Evolutionary conservation across 1,140 invertebrate genomes (phyloP).

Genomic region (Drosophila lacertosa): DNA sequence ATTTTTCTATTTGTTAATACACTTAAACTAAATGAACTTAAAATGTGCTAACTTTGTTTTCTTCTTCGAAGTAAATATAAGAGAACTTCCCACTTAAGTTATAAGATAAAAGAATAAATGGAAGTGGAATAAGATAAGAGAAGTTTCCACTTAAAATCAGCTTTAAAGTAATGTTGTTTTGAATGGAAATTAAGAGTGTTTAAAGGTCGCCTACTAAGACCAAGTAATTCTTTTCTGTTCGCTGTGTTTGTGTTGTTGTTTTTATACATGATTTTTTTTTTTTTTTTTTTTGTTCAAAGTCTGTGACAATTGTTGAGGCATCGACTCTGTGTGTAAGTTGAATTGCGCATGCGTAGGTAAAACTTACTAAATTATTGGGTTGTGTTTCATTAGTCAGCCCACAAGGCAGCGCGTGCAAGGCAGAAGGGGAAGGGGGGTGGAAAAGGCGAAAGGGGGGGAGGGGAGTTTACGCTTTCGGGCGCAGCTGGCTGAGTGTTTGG

Average conservation of each 20-base stretch:
- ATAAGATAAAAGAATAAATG: too few relatives aligned
- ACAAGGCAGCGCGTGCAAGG: slow-evolving; percentile 25
- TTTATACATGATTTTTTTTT: slow-evolving; percentile 38
- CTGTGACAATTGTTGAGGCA: slow-evolving; percentile 75
- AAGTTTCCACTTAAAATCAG: too few relatives aligned
- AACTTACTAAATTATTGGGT: slow-evolving; percentile 80
- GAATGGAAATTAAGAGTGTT: background rate
- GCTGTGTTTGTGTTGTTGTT: slow-evolving; percentile 6
- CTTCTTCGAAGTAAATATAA: too few relatives aligned
- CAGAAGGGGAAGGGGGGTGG: background rate
- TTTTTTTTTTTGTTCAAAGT: slow-evolving; percentile 7
- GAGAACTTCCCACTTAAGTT: too few relatives aligned
- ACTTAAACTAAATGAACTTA: too few relatives aligned
- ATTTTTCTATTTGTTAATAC: too few relatives aligned
- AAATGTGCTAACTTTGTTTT: too few relatives aligned
- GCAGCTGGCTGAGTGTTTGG: slow-evolving; percentile 54
- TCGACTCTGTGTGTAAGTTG: slow-evolving; percentile 57
- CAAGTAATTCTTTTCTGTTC: slow-evolving; percentile 8
- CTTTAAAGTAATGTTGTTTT: too few relatives aligned
- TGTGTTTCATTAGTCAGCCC: slow-evolving; percentile 79
- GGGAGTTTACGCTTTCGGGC: slow-evolving; percentile 25
- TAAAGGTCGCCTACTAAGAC: background rate
- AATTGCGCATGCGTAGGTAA: slow-evolving; percentile 76
- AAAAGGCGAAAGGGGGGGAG: background rate
- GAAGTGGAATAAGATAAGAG: too few relatives aligned